Conservation (phyloP, 2,797 vertebrate species). For the Neomorphus geoffroyi region DNA sequence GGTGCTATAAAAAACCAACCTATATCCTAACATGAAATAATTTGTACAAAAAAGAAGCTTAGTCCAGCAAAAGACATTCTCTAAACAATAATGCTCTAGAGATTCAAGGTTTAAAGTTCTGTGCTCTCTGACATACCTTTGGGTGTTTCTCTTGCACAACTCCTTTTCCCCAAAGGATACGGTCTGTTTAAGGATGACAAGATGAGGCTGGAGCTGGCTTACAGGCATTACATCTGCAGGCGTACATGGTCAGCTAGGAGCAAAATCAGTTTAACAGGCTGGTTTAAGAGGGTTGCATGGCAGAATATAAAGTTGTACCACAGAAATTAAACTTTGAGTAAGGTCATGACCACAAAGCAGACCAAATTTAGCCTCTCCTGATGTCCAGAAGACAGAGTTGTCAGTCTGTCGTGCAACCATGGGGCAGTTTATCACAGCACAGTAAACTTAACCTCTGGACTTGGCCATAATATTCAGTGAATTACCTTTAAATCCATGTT, state of each 20-base stretch:
- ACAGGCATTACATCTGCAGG: rapidly evolving
- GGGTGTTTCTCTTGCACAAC: not conserved
- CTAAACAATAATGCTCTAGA: rapidly evolving
- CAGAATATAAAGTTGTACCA: not conserved
- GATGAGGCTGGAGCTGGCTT: not conserved
- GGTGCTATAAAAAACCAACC: not conserved
- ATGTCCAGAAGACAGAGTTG: not conserved
- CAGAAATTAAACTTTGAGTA: not conserved
- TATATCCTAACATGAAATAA: not conserved
- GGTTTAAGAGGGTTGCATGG: not conserved
- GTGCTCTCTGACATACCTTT: not conserved
- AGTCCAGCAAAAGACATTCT: not conserved
- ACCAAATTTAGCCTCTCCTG: too few relatives aligned
- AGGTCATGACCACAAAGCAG: not conserved
- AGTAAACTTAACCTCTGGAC: not conserved
- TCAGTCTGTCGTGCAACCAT: rapidly evolving
- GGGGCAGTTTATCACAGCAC: rapidly evolving
- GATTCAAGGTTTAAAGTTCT: not conserved
- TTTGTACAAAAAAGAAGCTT: not conserved
- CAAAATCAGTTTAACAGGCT: not conserved
- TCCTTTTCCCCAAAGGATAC: rapidly evolving
- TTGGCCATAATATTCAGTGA: not conserved
- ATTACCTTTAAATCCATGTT: not conserved
- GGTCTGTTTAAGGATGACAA: not conserved
- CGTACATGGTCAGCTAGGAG: rapidly evolving